A percentile compares a stretch with the other conserved stretches of the same genome.
phyloP scores from a whole-genome alignment of 2,888 invertebrate genomes.

The Drosophila ezoana region DNA sequence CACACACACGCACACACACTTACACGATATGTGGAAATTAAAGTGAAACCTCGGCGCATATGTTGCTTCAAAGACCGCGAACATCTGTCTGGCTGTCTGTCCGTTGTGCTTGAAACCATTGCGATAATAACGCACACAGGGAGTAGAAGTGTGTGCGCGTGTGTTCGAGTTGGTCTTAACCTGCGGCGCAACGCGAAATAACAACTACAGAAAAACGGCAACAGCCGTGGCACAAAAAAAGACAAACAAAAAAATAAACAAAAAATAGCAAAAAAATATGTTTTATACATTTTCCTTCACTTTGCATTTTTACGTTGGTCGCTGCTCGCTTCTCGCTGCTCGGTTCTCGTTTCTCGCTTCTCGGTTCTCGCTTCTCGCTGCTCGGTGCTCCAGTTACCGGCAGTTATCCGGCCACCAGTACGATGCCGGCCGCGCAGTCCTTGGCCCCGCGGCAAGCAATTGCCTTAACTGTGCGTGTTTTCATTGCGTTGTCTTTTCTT shows the following conservation, averaged over 20 bases:
- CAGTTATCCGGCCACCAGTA: constrained; percentile 33
- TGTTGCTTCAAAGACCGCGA: constrained; percentile 60
- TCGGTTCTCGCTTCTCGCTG: constrained; percentile 16
- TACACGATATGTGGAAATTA: constrained; percentile 45
- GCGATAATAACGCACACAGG: constrained; percentile 63
- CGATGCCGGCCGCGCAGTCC: neutral
- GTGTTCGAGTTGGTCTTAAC: constrained; percentile 57
- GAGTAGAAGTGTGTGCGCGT: constrained; percentile 13
- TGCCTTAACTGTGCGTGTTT: constrained; percentile 51
- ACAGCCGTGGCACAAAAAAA: constrained; percentile 46
- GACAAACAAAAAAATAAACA: constrained; percentile 41
- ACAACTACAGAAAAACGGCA: constrained; percentile 47
- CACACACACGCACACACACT: constrained; percentile 5
- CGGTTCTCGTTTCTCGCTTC: constrained; percentile 24
- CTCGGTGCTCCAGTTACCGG: constrained; percentile 42
- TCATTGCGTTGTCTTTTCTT: constrained; percentile 49
- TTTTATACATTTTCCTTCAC: constrained; percentile 75
- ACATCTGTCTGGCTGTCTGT: constrained; percentile 45
- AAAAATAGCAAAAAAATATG: constrained; percentile 66
- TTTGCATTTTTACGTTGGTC: constrained; percentile 51
- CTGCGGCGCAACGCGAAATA: constrained; percentile 64
- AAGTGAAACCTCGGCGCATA: constrained; percentile 72
- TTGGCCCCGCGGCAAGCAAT: constrained; percentile 23
- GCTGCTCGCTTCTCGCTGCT: constrained; percentile 1
- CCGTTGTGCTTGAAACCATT: constrained; percentile 59